Conservation (phyloP, 2,797 vertebrate species). For the Hydrocynus forskahlii region DNA sequence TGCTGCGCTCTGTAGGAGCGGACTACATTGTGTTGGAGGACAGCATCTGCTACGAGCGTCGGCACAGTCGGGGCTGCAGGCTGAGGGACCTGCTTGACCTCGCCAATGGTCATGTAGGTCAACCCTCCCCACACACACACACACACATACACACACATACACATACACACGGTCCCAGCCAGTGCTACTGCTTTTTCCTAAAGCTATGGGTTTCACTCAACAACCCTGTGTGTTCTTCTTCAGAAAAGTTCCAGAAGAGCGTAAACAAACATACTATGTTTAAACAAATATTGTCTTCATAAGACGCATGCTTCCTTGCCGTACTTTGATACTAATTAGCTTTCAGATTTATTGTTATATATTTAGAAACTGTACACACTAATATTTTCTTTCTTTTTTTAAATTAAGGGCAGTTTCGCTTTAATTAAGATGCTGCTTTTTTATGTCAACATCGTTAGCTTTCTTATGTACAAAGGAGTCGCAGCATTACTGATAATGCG, state of each 20-base stretch:
- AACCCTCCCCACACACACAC: conserved; percentile 5
- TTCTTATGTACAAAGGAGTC: not conserved
- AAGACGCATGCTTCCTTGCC: not conserved
- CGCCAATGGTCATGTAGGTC: conserved; percentile 92
- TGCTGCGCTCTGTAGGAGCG: conserved; percentile 83
- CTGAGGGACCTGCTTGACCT: conserved; percentile 91
- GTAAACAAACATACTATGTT: not conserved
- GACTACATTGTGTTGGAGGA: conserved; percentile 94
- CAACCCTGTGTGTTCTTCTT: not conserved
- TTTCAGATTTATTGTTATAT: conserved; percentile 6
- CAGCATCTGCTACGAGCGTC: conserved; percentile 93
- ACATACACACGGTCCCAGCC: not conserved
- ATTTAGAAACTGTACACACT: conserved; percentile 21
- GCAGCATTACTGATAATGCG: not conserved
- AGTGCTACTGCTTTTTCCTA: not conserved
- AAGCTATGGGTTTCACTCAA: not conserved
- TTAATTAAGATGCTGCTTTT: conserved; percentile 21
- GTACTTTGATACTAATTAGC: conserved; percentile 24
- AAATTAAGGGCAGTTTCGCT: not conserved
- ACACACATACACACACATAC: conserved; percentile 18
- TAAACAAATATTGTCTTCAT: conserved; percentile 24
- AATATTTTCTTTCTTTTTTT: conserved; percentile 10
- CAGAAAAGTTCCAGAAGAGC: conserved; percentile 2
- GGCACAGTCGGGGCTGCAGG: conserved; percentile 90
- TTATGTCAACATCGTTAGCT: not conserved